Conservation (phyloP, 2,797 vertebrate genomes). For the Pipistrellus pygmaeus region DNA sequence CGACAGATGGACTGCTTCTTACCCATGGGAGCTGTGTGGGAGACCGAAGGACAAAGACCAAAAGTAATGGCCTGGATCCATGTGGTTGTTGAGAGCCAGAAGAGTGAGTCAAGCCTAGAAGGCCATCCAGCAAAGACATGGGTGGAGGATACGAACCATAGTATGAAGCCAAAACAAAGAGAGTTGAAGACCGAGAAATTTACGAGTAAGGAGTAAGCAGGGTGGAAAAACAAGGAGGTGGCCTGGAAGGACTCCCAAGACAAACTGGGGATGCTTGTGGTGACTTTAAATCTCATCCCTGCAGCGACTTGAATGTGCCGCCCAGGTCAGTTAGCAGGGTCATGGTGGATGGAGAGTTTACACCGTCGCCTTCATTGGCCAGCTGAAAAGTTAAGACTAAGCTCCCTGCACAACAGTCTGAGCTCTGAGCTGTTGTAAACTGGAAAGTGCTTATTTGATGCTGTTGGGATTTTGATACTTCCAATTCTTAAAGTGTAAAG, state of each 20-base stretch:
- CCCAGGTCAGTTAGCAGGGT: not conserved
- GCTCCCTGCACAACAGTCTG: not conserved
- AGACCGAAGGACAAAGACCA: not conserved
- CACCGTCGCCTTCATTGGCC: not conserved
- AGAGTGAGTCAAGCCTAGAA: conserved; percentile 43
- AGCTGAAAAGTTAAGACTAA: not conserved
- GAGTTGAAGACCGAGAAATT: conserved; percentile 40
- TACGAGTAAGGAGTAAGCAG: not conserved
- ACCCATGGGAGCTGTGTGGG: not conserved
- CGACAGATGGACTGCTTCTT: not conserved
- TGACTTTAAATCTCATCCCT: not conserved
- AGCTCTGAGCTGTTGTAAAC: not conserved
- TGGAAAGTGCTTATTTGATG: not conserved
- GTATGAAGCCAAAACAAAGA: conserved; percentile 59
- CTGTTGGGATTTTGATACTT: not conserved
- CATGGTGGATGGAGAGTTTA: not conserved
- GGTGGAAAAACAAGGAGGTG: conserved; percentile 52
- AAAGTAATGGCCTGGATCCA: not conserved
- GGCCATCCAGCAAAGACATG: not conserved
- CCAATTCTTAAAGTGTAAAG: not conserved
- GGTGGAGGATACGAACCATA: not conserved
- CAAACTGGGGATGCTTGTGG: not conserved
- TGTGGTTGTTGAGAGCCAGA: not conserved
- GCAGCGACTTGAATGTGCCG: not conserved
- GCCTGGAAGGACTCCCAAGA: conserved; percentile 44